Evolutionary conservation across 2,797 vertebrate genomes (phyloP), one percentile per base, ranked within the genome.

Genomic region (Merluccius polli): DNA sequence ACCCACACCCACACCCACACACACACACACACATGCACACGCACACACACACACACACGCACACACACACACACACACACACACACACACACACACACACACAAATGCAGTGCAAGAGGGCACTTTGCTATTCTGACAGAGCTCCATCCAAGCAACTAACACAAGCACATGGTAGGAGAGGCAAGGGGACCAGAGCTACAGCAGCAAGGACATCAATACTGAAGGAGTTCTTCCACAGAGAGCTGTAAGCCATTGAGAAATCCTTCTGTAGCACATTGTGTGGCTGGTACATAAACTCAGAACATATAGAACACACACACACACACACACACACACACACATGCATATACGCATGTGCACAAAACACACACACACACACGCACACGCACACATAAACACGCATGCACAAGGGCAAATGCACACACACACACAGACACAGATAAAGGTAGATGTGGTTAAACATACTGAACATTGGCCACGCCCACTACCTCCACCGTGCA

Each of bases 91-190:
- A 38, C 36, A 38, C 11, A 38, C 59, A 65, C 33, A 78, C 29
- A 79, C 36, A 70, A n/a, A 29, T 44, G 68, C 70, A 72, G 31
- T 70, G n/a, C 16, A 38, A 18, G 38, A 41, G 38, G 38, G 12
- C 69, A 59, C 21, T 33, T 32, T 70, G 29, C 48, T 73, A 27
- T 74, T 76, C 76, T 73, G 52, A 77, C 77, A 71, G 65, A 72
- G 44, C 63, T 85, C 73, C 76, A 85, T 76, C 73, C 63, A 59
- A 59, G 52, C 78, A 78, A 77, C 71, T 72, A 75, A 73, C 72
- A 63, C 73, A 59, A 80, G 80, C 76, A 77, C 72, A 69, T 70
- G 21, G 71, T 74, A 78, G 72, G 16, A 77, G 73, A 87, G 71
- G 78, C 70, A 73, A 12, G 41, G 63, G 32, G 79, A 75, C 74